These are phyloP conservation scores for Theropithecus gelada DNA, from an alignment of 2,113 vertebrate genomes.

Conservation along the genomic window DNA sequence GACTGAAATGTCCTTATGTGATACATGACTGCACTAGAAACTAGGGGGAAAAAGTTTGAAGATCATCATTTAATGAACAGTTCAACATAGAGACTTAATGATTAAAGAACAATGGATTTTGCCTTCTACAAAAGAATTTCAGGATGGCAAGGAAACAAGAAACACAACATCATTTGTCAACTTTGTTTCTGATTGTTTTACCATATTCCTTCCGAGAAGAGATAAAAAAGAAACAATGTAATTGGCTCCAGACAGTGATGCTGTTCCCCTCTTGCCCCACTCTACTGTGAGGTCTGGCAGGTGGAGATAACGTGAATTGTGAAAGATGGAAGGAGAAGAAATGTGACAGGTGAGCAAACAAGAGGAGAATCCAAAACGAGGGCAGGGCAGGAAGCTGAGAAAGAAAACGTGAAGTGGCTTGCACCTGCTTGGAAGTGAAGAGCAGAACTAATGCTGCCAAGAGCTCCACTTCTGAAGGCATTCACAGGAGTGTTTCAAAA, in stretches of 20 bases:
- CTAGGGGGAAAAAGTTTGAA: rapidly evolving
- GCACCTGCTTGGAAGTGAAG: neutral
- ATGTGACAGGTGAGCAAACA: constrained; percentile 8
- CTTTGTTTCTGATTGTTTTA: constrained; percentile 9
- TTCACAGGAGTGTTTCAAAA: neutral
- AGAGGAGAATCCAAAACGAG: neutral
- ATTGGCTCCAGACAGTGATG: neutral
- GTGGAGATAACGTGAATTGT: neutral
- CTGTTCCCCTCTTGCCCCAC: neutral
- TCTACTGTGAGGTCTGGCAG: neutral
- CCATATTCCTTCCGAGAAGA: neutral
- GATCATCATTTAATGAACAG: neutral
- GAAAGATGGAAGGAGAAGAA: neutral
- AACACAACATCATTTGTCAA: neutral
- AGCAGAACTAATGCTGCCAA: neutral
- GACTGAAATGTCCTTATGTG: neutral
- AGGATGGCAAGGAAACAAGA: neutral
- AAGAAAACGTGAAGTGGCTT: neutral
- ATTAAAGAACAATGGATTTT: neutral
- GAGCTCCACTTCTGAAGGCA: neutral
- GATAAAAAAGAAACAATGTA: neutral
- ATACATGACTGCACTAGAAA: neutral
- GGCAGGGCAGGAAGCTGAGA: neutral
- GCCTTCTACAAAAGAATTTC: neutral
- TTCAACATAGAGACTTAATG: neutral